Base-by-base conservation (phyloP, 1,140 invertebrate species). In the Probaryconus sp. region DNA sequence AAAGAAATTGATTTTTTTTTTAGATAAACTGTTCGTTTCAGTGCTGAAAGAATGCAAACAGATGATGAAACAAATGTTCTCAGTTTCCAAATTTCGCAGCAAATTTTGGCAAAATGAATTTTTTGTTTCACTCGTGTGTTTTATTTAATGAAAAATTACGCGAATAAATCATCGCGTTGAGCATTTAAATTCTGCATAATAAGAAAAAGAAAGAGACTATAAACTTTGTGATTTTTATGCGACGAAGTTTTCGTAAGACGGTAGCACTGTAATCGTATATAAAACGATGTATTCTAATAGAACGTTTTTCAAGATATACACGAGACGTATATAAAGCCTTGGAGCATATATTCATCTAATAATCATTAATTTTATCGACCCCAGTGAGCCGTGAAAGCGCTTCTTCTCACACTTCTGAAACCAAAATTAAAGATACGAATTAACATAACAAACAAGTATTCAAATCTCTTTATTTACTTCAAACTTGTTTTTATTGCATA, bases 211-310 rank as follows among this genome's bases (percentile, higher is more conserved):
- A n/a, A n/a, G n/a, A n/a, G 18, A 20, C 38, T 14, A 45, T 45
- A 45, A 45, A 45, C 9, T 26, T 18, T 17, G 42, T 14, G 42
- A 17, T 28, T 45, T 53, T 53, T 53, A 38, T 53, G 50, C 20
- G 50, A 53, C 24, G 50, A 40, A 24, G 21, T 53, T 53, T 53
- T 53, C 35, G 50, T 53, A 53, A 53, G 50, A 53, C 50, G 50
- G 50, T 53, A 53, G 50, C 50, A 11, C 11, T 7, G 50, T 7
- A 33, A 53, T 53, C 26, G n/a, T n/a, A 53, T 53, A 26, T 33
- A 53, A 53, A 53, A 26, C 21, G 50, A 53, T 40, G 21, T 53
- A 40, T 53, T 53, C 35, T n/a, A 37, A 24, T 20, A 35, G 28
- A 20, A 33, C 30, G 21, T 51, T 51, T 30, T 16, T 3, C 20